Base-by-base conservation (phyloP, 1,140 invertebrate genomes). In the Uloborus diversus region DNA sequence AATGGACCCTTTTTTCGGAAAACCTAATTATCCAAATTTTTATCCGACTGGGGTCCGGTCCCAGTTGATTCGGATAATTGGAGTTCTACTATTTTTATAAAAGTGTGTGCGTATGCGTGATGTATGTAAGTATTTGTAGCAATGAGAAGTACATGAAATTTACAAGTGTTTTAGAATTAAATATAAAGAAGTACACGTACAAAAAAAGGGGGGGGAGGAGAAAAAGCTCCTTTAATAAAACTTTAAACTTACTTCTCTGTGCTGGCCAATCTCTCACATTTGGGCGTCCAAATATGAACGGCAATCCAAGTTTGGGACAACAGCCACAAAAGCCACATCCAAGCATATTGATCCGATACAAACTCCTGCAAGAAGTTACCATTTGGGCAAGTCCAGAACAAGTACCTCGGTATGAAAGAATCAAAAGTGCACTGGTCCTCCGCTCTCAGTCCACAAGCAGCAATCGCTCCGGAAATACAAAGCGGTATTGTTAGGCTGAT, bases 401-500 rank as follows among this genome's bases (percentile, higher is more conserved):
- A 86, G 85, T 97, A 97, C 85, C 93, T 91, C 0, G 95, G 95
- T 69, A 97, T 90, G 0, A 91, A 91, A 13, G 90, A 91, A 76
- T 94, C 91, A 88, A 96, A 95, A 86, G 95, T 94, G 85, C 95
- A 97, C 0, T 92, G 92, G 86, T 96, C 93, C 25, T 92, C 92
- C 79, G 92, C 92, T 32, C 94, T 89, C 11, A 97, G 88, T 17
- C 95, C 95, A 84, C 95, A 97, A 11, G 93, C 93, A n/a, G 94
- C 91, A 81, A 97, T 96, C 81, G 97, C 86, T 20, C 97, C 86
- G 0, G 94, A 96, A 25, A 98, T 92, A 0, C 93, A 91, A 0
- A 97, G 90, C 0, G 96, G 96, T 81, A 97, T 94, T 0, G 94
- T 94, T 61, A 98, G 89, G 85, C 94, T 96, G 0, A 98, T 92